phyloP scores from a whole-genome alignment of 2,888 invertebrate genomes.

The Dryobotodes eremita region DNA sequence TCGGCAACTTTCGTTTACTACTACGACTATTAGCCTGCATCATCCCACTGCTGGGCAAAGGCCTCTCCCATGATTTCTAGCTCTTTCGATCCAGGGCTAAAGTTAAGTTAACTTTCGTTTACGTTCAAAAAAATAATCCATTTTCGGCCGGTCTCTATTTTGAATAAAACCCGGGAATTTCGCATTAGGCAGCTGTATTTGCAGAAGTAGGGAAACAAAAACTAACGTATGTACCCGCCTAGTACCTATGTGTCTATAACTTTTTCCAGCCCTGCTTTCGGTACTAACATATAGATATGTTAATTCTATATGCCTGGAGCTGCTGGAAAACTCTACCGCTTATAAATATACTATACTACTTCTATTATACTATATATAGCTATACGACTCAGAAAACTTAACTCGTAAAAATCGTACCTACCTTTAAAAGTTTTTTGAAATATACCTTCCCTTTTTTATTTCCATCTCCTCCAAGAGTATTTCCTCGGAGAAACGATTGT shows the following conservation, averaged over 20 bases:
- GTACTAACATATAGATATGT: background rate
- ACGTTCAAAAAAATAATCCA: background rate
- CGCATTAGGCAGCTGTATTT: no score
- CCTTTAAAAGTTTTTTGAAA: slow-evolving; percentile 5
- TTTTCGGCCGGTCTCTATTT: background rate
- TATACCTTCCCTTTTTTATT: slow-evolving; percentile 1
- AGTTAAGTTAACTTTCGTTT: no score
- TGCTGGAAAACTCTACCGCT: background rate
- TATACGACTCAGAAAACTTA: background rate
- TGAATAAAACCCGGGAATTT: background rate
- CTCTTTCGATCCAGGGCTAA: no score
- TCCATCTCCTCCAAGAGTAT: background rate
- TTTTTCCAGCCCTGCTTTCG: background rate
- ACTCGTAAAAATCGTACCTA: background rate
- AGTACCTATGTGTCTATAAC: background rate
- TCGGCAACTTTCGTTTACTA: no score
- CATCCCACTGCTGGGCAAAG: no score
- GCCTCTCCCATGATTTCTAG: no score
- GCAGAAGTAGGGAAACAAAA: background rate
- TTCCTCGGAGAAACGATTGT: slow-evolving; percentile 15
- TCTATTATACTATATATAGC: no score
- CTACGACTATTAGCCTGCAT: no score
- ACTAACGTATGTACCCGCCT: background rate
- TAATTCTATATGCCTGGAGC: background rate
- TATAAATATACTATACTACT: no score